phyloP scores from a whole-genome alignment of 64 coral and sea anemone genomes.

The Pocillopora damicornis region DNA sequence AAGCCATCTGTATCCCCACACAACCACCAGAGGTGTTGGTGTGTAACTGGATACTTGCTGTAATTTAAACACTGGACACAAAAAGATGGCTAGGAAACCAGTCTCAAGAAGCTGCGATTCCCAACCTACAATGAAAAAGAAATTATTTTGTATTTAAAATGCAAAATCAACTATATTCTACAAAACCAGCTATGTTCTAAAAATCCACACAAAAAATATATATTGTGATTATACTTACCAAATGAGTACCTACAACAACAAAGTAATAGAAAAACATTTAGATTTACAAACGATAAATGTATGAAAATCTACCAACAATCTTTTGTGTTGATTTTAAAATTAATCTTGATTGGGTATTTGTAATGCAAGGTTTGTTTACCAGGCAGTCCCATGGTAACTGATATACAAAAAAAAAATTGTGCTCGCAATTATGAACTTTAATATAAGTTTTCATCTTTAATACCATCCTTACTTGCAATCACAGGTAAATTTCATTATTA shows the following conservation, averaged over 20 bases:
- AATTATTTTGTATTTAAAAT: background rate
- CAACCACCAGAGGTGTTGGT: conserved; percentile 79
- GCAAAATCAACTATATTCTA: background rate
- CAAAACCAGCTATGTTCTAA: background rate
- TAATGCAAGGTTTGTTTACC: no score
- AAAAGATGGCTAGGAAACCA: conserved; percentile 92
- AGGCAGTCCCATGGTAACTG: no score
- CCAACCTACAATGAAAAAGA: conserved; percentile 65
- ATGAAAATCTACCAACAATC: no score
- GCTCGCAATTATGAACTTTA: no score
- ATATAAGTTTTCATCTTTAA: no score
- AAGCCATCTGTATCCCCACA: conserved; percentile 93
- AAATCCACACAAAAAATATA: background rate
- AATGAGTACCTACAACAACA: conserved; percentile 90
- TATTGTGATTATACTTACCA: conserved; percentile 56
- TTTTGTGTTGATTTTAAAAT: no score
- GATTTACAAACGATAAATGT: no score
- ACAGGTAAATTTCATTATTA: no score
- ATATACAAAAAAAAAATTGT: no score
- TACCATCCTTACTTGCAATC: no score
- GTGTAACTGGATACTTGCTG: conserved; percentile 73
- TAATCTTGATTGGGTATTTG: no score
- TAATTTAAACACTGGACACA: conserved; percentile 92
- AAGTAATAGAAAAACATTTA: conserved; percentile 18
- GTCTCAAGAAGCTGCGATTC: conserved; percentile 97